phyloP scores from a whole-genome alignment of 2,797 vertebrate genomes.

The Chiloscyllium punctatum region DNA sequence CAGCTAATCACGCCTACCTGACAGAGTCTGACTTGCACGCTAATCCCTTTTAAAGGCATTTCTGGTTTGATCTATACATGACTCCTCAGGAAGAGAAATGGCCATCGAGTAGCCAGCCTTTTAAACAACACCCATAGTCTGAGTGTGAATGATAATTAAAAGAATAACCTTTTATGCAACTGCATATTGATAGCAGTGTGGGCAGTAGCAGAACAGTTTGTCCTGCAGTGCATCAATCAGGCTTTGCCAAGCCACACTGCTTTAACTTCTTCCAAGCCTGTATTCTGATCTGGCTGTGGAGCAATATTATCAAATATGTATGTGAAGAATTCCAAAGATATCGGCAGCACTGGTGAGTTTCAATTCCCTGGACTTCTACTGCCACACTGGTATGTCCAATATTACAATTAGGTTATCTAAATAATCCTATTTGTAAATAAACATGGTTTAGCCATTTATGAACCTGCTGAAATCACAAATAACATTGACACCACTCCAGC shows the following conservation, averaged over 20 bases:
- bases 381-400: background rate
- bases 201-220: background rate
- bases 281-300: background rate
- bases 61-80: background rate
- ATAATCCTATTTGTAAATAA: background rate
- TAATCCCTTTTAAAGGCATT: background rate
- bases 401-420: background rate
- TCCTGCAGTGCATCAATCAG: background rate
- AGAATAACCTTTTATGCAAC: background rate
- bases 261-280: background rate
- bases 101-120: background rate
- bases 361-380: background rate
- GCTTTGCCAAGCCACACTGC: background rate
- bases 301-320: background rate
- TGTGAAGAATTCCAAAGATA: background rate
- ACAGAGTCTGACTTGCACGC: background rate
- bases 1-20: background rate
- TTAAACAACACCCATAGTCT: background rate
- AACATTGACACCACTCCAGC: too few relatives aligned
- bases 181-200: background rate
- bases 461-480: background rate
- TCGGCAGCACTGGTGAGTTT: background rate
- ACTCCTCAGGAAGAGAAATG: background rate
- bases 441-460: background rate
- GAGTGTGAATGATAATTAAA: background rate